Evolutionary conservation across 2,113 vertebrate species (phyloP).

Genomic region (Mustelus asterias): DNA sequence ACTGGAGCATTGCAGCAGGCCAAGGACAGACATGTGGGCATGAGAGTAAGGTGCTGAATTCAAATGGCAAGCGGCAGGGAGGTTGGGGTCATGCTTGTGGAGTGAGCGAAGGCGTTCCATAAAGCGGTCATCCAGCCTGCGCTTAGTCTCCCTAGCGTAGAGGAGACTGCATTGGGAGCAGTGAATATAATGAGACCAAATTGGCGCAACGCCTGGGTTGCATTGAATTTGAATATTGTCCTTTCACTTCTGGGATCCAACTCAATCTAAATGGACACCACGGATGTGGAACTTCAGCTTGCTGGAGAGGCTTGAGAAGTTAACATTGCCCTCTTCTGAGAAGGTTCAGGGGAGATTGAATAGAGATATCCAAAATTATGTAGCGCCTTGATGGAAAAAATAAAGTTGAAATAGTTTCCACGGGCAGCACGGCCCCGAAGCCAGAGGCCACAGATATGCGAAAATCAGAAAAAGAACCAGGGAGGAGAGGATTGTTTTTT

Average conservation of each 20-base stretch:
- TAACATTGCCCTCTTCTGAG: not conserved
- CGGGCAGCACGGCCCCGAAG: not conserved
- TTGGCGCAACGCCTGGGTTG: not conserved
- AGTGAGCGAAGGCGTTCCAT: no score
- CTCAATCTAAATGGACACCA: not conserved
- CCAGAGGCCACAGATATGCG: not conserved
- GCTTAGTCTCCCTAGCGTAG: no score
- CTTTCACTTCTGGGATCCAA: not conserved
- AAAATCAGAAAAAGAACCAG: not conserved
- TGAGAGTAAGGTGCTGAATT: no score
- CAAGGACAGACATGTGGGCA: no score
- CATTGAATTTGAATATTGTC: not conserved
- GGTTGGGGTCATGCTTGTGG: no score
- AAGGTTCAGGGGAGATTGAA: not conserved
- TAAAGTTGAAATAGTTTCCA: not conserved
- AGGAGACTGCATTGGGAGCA: no score
- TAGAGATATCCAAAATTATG: not conserved
- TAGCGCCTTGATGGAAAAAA: not conserved
- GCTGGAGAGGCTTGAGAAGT: not conserved
- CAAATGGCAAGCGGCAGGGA: no score
- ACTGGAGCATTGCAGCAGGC: no score
- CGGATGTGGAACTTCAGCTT: not conserved
- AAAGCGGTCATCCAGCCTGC: no score
- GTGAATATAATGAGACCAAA: no score
- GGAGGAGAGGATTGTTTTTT: not conserved